phyloP scores from a whole-genome alignment of 2,797 vertebrate genomes.

The Acropternis orthonyx region DNA sequence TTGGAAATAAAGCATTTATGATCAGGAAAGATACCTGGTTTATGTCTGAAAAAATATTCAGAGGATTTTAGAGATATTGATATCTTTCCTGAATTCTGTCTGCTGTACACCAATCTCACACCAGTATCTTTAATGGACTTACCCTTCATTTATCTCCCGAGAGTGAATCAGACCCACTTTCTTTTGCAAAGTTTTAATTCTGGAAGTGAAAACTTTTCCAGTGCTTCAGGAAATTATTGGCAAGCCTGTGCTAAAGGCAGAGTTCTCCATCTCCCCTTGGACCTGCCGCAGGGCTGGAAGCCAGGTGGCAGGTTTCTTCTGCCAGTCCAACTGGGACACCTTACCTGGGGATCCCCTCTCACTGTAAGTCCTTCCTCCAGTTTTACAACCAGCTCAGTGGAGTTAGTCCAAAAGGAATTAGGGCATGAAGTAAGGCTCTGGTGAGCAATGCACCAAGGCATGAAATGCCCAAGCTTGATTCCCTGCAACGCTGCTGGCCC shows the following conservation, averaged over 20 bases:
- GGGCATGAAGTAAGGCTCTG: neutral
- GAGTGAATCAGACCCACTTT: conserved; percentile 10
- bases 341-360: neutral
- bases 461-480: neutral
- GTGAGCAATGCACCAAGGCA: neutral
- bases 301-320: neutral
- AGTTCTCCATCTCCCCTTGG: neutral
- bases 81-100: conserved; percentile 42
- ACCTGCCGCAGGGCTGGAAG: neutral
- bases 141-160: conserved; percentile 40
- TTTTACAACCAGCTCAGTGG: neutral
- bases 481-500: neutral
- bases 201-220: conserved; percentile 15
- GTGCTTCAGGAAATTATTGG: neutral
- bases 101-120: conserved; percentile 39
- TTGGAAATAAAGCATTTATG: conserved; percentile 51
- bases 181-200: conserved; percentile 30
- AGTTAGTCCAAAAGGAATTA: neutral
- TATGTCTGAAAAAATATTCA: conserved; percentile 48
- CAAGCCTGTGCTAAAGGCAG: neutral
- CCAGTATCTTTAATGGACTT: conserved; percentile 50
- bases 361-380: fast-evolving
- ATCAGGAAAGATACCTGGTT: conserved; percentile 58
- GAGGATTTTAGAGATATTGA: conserved; percentile 48
- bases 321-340: neutral